These are phyloP conservation scores for Acrossocheilus wenchowensis DNA, from an alignment of 2,797 vertebrate species.

Conservation along the genomic window DNA sequence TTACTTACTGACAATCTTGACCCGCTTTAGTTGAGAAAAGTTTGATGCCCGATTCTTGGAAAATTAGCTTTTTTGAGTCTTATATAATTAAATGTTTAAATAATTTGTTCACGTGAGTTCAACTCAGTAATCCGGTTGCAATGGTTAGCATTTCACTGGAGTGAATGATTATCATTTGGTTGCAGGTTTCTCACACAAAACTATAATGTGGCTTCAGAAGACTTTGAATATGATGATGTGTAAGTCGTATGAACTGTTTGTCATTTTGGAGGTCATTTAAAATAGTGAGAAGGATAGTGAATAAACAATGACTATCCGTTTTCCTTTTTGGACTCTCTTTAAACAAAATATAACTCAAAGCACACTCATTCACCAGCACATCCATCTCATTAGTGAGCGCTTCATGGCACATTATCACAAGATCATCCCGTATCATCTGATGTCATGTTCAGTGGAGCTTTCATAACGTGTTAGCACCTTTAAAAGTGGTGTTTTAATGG, in stretches of 20 bases:
- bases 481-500: background rate
- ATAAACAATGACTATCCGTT: background rate
- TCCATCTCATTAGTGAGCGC: conserved; percentile 18
- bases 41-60: background rate
- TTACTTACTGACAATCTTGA: background rate
- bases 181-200: background rate
- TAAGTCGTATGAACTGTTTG: background rate
- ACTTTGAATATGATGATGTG: background rate
- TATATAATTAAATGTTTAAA: background rate
- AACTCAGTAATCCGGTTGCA: background rate
- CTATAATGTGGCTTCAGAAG: background rate
- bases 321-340: conserved; percentile 20
- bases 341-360: background rate
- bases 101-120: background rate
- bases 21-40: background rate
- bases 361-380: conserved; percentile 26
- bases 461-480: background rate
- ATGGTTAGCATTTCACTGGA: background rate
- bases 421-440: conserved; percentile 22
- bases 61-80: background rate
- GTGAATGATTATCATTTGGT: background rate
- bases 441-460: conserved; percentile 16
- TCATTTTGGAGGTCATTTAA: background rate
- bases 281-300: background rate
- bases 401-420: conserved; percentile 43